Conservation (phyloP, 2,888 invertebrate genomes). For the Leptothorax acervorum region DNA sequence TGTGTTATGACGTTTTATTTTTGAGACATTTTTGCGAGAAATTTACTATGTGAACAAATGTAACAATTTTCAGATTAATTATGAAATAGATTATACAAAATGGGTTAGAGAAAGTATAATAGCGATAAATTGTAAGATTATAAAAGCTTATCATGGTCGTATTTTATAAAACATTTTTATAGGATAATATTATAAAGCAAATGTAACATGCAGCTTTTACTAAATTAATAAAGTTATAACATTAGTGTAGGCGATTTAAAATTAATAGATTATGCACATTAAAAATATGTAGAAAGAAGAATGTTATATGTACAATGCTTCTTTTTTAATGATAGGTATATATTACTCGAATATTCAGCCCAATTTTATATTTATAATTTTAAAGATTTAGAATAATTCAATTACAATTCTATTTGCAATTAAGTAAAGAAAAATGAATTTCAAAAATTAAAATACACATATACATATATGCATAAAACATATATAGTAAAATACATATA, state of each 20-base stretch:
- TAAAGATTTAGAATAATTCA: not conserved
- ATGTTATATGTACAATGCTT: not conserved
- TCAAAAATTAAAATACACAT: not conserved
- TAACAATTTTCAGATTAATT: not conserved
- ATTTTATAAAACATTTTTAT: constrained; percentile 2
- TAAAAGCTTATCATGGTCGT: constrained; percentile 6
- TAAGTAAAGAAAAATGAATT: not conserved
- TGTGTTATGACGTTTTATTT: not conserved
- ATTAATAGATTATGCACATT: not conserved
- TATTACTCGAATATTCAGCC: not conserved
- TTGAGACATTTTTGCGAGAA: not conserved
- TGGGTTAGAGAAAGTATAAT: not conserved
- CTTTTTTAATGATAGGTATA: not conserved
- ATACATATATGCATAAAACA: not conserved
- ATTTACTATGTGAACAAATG: not conserved
- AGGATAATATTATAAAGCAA: not conserved
- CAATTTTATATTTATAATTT: not conserved
- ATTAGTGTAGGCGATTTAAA: not conserved
- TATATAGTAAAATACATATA: not conserved
- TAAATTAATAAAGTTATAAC: not conserved
- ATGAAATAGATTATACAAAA: not conserved
- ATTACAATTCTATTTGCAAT: not conserved
- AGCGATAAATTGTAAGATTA: constrained; percentile 10
- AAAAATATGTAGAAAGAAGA: not conserved
- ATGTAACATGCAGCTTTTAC: not conserved